Conservation (phyloP, 2,888 invertebrate genomes). For the Orthosia cruda region DNA sequence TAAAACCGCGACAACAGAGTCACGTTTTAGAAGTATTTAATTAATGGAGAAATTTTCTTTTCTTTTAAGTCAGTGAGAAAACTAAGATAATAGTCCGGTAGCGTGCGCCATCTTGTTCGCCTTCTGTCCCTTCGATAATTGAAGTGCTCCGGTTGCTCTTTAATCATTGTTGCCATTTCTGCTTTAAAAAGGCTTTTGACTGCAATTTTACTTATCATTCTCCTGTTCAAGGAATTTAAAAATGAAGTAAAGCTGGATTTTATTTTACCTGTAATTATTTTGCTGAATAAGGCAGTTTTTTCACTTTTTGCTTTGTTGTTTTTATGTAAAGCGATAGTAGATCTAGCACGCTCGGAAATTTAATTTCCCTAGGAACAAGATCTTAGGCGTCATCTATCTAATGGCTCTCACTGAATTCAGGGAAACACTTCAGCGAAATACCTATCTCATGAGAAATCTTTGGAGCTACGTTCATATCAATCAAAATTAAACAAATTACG, state of each 20-base stretch:
- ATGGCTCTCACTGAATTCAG: neutral
- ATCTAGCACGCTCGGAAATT: neutral
- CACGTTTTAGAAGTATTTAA: conserved; percentile 80
- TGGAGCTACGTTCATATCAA: no score
- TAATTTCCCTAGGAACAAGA: neutral
- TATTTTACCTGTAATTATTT: conserved; percentile 3
- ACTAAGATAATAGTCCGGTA: conserved; percentile 74
- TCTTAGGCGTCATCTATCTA: neutral
- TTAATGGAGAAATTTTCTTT: conserved; percentile 79
- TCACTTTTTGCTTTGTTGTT: neutral
- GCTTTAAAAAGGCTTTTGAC: conserved; percentile 29
- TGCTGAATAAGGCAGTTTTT: no score
- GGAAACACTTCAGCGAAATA: neutral
- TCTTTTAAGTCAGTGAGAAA: conserved; percentile 68
- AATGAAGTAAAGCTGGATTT: neutral
- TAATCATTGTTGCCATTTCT: conserved; percentile 59
- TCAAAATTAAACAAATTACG: neutral
- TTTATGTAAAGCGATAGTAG: neutral
- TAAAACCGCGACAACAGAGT: conserved; percentile 69
- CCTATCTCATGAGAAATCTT: no score
- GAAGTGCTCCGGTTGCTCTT: conserved; percentile 71
- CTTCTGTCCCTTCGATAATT: conserved; percentile 70
- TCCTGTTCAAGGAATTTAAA: neutral
- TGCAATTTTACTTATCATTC: conserved; percentile 1
- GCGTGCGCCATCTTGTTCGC: conserved; percentile 50